These are phyloP conservation scores for Lagopus muta DNA, from an alignment of 2,113 vertebrate genomes.

Conservation along the genomic window DNA sequence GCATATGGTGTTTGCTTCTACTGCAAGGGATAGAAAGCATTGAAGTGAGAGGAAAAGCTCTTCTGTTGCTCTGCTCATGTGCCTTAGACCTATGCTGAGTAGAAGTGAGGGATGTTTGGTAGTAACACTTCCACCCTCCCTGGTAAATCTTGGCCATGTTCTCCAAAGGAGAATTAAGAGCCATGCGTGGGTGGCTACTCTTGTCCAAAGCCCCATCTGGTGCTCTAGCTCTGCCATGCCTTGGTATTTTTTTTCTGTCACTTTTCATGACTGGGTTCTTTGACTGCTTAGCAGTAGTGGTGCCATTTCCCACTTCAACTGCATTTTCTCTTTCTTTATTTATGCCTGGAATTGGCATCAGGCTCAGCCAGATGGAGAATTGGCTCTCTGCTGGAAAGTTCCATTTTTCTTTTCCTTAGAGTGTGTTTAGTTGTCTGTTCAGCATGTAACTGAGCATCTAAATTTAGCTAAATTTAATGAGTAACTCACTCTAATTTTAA, in stretches of 20 bases:
- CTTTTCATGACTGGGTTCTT: not conserved
- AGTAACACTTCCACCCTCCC: not conserved
- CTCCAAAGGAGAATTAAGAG: not conserved
- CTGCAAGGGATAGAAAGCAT: not conserved
- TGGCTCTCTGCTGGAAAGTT: conserved; percentile 17
- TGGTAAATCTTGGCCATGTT: not conserved
- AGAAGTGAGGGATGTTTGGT: not conserved
- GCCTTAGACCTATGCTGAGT: not conserved
- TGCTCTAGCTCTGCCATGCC: not conserved
- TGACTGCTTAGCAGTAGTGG: not conserved
- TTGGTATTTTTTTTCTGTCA: not conserved
- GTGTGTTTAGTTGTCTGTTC: conserved; percentile 1
- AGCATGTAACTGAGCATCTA: not conserved
- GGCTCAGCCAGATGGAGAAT: conserved; percentile 38
- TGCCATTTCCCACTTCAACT: not conserved
- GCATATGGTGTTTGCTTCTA: not conserved
- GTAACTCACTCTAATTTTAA: not conserved
- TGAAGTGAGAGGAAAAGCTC: not conserved
- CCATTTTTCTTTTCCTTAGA: conserved; percentile 1
- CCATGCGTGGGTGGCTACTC: not conserved
- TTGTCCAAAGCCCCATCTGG: not conserved
- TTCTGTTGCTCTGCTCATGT: not conserved
- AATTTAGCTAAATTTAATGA: conserved; percentile 22
- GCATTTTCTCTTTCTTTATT: conserved; percentile 15
- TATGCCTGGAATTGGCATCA: conserved; percentile 24